A percentile compares a stretch with the other conserved stretches of the same genome.
Conservation (phyloP, 2,113 vertebrate species). For the Pelecanoides urinatrix region DNA sequence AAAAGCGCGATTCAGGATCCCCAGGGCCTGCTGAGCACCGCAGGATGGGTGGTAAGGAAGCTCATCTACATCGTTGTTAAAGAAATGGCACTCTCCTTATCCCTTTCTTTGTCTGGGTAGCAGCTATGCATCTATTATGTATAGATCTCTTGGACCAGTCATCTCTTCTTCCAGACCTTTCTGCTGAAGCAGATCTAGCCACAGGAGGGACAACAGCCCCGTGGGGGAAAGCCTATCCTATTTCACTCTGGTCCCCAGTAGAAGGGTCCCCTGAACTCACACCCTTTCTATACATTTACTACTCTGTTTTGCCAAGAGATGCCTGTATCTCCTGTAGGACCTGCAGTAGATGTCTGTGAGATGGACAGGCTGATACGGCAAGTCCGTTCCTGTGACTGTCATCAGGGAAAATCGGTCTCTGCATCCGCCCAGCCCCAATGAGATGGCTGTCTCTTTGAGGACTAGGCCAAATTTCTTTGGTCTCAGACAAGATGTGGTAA, state of each 20-base stretch:
- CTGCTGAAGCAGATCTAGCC: not conserved
- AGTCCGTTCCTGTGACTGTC: not conserved
- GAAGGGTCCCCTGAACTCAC: not conserved
- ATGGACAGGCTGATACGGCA: not conserved
- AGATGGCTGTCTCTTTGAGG: not conserved
- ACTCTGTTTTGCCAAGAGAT: not conserved
- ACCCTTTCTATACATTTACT: not conserved
- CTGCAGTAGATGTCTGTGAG: not conserved
- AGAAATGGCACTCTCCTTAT: not conserved
- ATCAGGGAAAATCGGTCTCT: not conserved
- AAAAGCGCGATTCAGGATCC: not conserved
- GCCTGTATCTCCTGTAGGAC: not conserved
- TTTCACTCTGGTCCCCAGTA: not conserved
- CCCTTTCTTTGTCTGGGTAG: not conserved
- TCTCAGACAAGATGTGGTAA: not conserved
- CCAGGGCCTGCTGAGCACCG: not conserved
- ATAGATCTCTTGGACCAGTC: not conserved
- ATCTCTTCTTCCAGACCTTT: not conserved
- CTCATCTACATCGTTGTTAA: not conserved
- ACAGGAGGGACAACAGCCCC: not conserved
- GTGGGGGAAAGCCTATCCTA: not conserved
- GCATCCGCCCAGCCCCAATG: not conserved
- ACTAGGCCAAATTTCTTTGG: not conserved
- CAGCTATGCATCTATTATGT: not conserved
- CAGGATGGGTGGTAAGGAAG: not conserved